Base-by-base conservation (phyloP, 2,797 vertebrate genomes). In the Etheostoma perlongum region DNA sequence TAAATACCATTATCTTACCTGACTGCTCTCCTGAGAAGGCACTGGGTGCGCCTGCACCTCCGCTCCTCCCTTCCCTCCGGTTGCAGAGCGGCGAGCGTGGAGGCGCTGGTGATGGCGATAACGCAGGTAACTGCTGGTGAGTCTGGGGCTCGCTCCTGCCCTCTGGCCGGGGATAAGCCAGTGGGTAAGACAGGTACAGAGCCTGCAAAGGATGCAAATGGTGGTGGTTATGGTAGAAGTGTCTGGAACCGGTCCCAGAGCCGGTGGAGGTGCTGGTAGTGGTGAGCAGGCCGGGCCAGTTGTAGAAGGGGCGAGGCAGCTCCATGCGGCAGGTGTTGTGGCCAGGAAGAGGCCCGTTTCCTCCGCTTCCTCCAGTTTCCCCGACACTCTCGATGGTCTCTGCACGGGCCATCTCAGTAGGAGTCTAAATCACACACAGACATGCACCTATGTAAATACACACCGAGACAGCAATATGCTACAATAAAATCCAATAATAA, bases 331-430 rank as follows among this genome's bases (percentile, higher is more conserved):
- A 91, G 81, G 54, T 68, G 66, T 65, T 83, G 60, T 85, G 86
- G 23, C 13, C 23, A n/a, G 76, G 70, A 4, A 89, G 71, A 16
- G 78, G 74, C 48, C 23, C 55, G 14, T 74, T 87, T 81, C 67
- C 85, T 81, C 79, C 84, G 53, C 40, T 81, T 53, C 12, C 85
- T 63, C 74, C 79, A 15, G 77, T 79, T 69, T 88, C 87, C 61
- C 53, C 91, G 1, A 82, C 82, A 3, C 58, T 90, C 83, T 94
- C 90, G 48, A 90, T 86, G 84, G 90, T 94, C 87, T 94, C 93
- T 66, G 94, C 91, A 16, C 93, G 92, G 81, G 95, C 95, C 95
- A 95, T 95, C 73, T 83, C 89, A 82, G 78, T 54, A 54, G 73
- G 60, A 73, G 66, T 49, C 93, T 94, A 40, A 40, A 55, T 2